Base-by-base conservation (phyloP, 2,888 invertebrate species). In the Pristionchus japonicus region DNA sequence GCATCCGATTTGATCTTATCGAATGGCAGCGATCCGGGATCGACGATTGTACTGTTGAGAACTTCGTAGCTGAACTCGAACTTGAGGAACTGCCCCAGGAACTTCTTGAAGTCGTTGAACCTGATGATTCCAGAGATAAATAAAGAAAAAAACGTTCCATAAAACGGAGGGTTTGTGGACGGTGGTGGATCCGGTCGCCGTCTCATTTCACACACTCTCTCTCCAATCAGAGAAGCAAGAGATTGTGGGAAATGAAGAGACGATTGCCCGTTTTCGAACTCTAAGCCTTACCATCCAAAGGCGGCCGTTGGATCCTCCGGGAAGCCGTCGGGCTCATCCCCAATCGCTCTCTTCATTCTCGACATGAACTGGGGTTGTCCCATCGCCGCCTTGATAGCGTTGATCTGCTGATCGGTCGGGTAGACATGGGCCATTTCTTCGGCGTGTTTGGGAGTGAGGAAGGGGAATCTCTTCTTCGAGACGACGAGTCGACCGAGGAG, bases 11-110 rank as follows among this genome's bases (percentile, higher is more conserved):
- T 80, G 20, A 88, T 88, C 67, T 64, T 88, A 31, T 88, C 88
- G n/a, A 88, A 88, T 1, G 88, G 80, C 20, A 88, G 88, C 3
- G 88, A 88, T 31, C 64, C 64, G 11, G 88, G 88, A 37, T 88
- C 88, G 67, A 88, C 31, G 1, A 83, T 27, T 11, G 88, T 88
- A 40, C 88, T 88, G 83, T 88, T 88, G 11, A 88, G 47, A 9
- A 88, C 83, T 57, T 88, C 88, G 83, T 88, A 88, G 67, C 88
- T 88, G 47, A 88, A 88, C n/a, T 88, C 88, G 49, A 88, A 83
- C 67, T 88, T 88, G 61, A 88, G 83, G 67, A 88, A 88, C 43
- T 88, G 80, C 6, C 88, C 88, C 1, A 88, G 83, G 31, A 88
- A 88, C 43, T 82, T 80, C 34, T 88, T 64, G 83, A 88, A 88